phyloP scores from a whole-genome alignment of 1,140 invertebrate species.

The Platyura marginata region DNA sequence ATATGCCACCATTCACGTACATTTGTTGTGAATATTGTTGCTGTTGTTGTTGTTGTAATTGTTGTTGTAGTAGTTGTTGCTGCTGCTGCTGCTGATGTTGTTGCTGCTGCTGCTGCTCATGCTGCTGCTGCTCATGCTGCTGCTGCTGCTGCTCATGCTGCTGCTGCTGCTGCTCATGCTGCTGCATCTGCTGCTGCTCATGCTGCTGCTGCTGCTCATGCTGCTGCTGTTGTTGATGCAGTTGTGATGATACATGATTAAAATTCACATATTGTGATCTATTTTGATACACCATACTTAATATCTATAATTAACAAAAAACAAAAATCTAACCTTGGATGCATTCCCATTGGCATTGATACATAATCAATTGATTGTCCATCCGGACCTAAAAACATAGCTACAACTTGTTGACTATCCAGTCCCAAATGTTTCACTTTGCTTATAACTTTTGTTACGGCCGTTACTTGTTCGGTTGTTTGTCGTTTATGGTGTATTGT shows the following conservation, averaged over 20 bases:
- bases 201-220: no score
- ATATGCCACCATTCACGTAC: constrained; percentile 10
- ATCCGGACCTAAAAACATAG: constrained; percentile 28
- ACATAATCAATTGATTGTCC: constrained; percentile 30
- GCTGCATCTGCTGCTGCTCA: no score
- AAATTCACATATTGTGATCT: constrained; percentile 23
- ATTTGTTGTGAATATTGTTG: constrained; percentile 11
- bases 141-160: no score
- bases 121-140: no score
- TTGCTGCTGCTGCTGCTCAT: no score
- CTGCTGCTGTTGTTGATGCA: no score
- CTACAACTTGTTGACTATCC: constrained; percentile 29
- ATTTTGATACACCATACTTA: background rate
- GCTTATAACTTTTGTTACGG: constrained; percentile 34
- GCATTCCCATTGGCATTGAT: constrained; percentile 20
- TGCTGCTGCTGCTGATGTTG: no score
- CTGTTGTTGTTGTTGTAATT: constrained; percentile 5
- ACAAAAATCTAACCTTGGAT: constrained; percentile 8
- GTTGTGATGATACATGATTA: constrained; percentile 18
- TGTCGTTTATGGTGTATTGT: constrained; percentile 30
- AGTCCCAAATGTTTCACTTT: constrained; percentile 19
- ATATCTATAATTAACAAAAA: background rate
- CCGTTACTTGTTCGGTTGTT: constrained; percentile 31
- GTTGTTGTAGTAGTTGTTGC: no score
- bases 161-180: no score